phyloP scores from a whole-genome alignment of 2,888 invertebrate genomes.

The Homarus gammarus region DNA sequence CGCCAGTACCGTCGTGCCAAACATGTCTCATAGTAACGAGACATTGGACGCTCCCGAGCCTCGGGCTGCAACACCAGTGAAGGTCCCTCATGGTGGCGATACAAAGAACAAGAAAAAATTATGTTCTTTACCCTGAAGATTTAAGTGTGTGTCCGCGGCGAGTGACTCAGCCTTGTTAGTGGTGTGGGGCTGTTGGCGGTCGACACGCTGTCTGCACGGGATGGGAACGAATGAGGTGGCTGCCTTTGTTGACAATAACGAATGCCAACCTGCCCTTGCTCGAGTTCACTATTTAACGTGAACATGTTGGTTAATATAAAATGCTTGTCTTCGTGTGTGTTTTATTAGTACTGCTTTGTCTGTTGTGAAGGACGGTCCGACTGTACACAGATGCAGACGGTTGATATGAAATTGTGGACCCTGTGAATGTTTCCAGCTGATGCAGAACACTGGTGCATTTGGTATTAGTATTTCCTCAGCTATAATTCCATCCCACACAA shows the following conservation, averaged over 20 bases:
- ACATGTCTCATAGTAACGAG: background rate
- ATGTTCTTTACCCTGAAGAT: background rate
- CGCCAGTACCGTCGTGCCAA: background rate
- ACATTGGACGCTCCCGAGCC: background rate
- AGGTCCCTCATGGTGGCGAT: background rate
- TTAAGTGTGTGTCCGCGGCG: background rate
- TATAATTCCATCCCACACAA: too few species aligned
- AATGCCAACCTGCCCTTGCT: background rate
- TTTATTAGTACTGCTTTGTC: too few species aligned
- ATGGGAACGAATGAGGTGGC: background rate
- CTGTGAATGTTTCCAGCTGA: too few species aligned
- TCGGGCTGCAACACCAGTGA: background rate
- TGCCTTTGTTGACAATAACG: background rate
- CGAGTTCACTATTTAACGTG: background rate
- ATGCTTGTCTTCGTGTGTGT: background rate
- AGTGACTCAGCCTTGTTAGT: background rate
- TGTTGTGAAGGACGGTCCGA: too few species aligned
- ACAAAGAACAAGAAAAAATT: background rate
- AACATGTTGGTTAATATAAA: background rate
- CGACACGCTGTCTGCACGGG: background rate
- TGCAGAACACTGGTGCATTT: too few species aligned
- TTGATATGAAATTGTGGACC: too few species aligned
- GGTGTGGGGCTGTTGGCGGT: too few species aligned
- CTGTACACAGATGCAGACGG: too few species aligned
- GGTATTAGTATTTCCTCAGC: too few species aligned